Base-by-base conservation (phyloP, 2,888 invertebrate species). In the Drosophila hamatofila region DNA sequence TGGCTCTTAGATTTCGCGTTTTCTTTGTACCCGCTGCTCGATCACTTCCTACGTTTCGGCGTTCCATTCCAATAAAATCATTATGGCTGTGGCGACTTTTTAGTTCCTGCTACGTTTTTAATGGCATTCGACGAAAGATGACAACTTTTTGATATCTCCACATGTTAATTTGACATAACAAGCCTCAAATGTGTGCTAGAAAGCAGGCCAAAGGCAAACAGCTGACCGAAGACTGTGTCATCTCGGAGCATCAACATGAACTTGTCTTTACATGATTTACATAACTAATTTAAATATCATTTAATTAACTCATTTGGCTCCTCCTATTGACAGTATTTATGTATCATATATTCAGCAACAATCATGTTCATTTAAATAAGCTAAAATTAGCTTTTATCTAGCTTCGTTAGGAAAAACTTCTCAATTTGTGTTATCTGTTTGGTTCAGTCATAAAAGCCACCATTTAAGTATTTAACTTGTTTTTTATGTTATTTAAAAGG, bases 11-110 rank as follows among this genome's bases (percentile, higher is more conserved):
- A 68, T 59, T 55, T 68, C 30, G 44, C 16, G 27, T 56, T 23
- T 11, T 16, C 30, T 42, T 63, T 62, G 42, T 55, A 54, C 44
- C 59, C 55, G 37, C 21, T 30, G 46, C 30, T 6, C 59, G 46
- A 62, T 52, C 46, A 88, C 83, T 80, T 88, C 88, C 82, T 80
- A 77, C 82, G 77, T 75, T 68, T 71, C 42, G 65, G 48, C 68
- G 23, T 46, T 52, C 49, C 63, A 78, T 72, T 62, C 75, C 63
- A 72, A 74, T 74, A 71, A 61, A 73, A 46, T 74, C 70, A 75
- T 76, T 78, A 70, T 63, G 69, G 33, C 23, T 46, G 4, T 25
- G 41, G 14, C 49, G 37, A 42, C 30, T 51, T 51, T 59, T 75
- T 18, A 68, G 77, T 77, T 76, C 73, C 76, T 76, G 67, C 48